Base-by-base conservation (phyloP, 2,888 invertebrate species). In the Scelioninae gen. 1 region DNA sequence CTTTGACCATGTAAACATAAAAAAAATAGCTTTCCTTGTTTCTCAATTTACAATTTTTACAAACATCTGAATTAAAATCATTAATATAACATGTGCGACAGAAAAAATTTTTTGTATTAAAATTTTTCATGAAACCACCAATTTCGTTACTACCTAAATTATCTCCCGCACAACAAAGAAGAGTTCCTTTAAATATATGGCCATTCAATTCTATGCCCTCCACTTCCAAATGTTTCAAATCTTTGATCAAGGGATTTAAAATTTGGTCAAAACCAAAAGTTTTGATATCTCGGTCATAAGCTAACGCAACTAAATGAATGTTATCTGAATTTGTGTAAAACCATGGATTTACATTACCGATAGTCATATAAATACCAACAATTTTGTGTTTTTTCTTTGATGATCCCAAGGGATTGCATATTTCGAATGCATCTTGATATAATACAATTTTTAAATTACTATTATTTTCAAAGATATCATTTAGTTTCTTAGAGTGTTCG, bases 111-210 rank as follows among this genome's bases (percentile, higher is more conserved):
- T 49, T 53, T 13, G 29, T 47, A 63, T 83, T 82, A 53, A 86
- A 87, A 75, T 84, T 85, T 56, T 86, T 83, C 6, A 75, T 69
- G 56, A 85, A 87, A 0, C 85, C 86, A 45, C 56, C 69, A 11
- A 69, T 69, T 32, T 69, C 56, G 15, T 69, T 69, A 15, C 23
- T 55, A 5, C 71, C 71, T 38, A 71, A 49, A 49, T 71, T 71
- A 13, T 58, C 49, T n/a, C 71, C 71, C n/a, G 49, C 45, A 47
- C 43, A 34, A 32, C 71, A 58, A 47, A 71, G 0, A 23, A 71
- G 45, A 16, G 71, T 49, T 34, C 58, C 71, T 49, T 58, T 71
- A 47, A 71, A 38, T 29, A 32, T 23, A 34, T 11, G 0, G 23
- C 58, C 47, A 0, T 58, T 58, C 29, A 71, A 38, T 16, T 47